A percentile compares a stretch with the other conserved stretches of the same genome.
phyloP scores from a whole-genome alignment of 2,888 invertebrate species.

The Girardia tigrina region DNA sequence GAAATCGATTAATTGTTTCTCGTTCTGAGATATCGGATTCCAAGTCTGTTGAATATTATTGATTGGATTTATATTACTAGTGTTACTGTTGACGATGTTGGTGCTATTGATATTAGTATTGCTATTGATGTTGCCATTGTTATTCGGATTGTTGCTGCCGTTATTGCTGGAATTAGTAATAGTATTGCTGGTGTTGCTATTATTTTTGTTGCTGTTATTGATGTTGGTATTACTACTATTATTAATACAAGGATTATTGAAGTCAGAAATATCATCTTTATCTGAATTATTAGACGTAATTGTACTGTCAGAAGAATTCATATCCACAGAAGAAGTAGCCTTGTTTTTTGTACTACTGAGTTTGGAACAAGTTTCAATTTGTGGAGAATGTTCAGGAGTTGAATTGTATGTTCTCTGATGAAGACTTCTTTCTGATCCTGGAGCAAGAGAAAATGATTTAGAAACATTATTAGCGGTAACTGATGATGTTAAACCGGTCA shows the following conservation, averaged over 20 bases:
- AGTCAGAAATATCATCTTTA: not conserved
- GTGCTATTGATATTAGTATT: too few relatives aligned
- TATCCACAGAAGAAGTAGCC: not conserved
- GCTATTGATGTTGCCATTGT: too few relatives aligned
- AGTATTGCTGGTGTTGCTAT: too few relatives aligned
- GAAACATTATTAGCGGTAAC: not conserved
- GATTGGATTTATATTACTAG: not conserved
- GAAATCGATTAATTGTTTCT: not conserved
- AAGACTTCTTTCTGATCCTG: conserved; percentile 33
- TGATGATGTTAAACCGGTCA: not conserved
- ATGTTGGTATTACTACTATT: too few relatives aligned
- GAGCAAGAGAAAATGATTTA: conserved; percentile 33
- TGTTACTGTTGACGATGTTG: not conserved
- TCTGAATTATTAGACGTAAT: not conserved
- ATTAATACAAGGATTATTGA: not conserved
- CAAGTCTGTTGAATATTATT: not conserved
- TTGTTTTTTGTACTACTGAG: not conserved
- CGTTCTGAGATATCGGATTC: not conserved
- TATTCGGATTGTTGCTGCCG: too few relatives aligned
- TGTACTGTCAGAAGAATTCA: not conserved
- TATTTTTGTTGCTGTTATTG: too few relatives aligned
- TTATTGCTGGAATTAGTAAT: too few relatives aligned
- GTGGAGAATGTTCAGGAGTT: conserved; percentile 31
- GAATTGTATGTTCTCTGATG: conserved; percentile 25
- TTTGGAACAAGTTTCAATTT: conserved; percentile 27